Evolutionary conservation across 2,113 vertebrate species (phyloP), one percentile per base, ranked within the genome.

Genomic region (Pterocles orientalis): DNA sequence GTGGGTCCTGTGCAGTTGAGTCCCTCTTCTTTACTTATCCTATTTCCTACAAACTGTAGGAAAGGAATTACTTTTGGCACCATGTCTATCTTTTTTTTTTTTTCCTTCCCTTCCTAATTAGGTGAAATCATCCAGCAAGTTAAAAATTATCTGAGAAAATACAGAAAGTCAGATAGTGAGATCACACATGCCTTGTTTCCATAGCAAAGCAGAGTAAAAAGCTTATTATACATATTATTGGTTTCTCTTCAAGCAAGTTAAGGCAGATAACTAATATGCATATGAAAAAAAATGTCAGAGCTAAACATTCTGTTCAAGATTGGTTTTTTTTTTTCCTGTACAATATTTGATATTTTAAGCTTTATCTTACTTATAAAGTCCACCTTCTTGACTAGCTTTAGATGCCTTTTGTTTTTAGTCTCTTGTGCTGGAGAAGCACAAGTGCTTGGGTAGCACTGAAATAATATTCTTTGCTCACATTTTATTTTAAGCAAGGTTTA

Each of bases 181-280:
- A 94, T 96, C 91, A 91, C 86, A 95, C 75, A 89, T 81, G 48
- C 83, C 96, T 95, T 81, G 94, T 97, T 97, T 95, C 96, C 94
- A 96, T 97, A 97, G 96, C 95, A 95, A 96, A 97, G 86, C 48
- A 45, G 69, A 84, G 77, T 92, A 94, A 82, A 95, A 93, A 94
- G 80, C 92, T 91, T 84, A 88, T 93, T 96, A 89, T 69, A 88
- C 1, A 2, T 95, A 84, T 66, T 94, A 83, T 78, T 90, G 75
- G 93, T 95, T 97, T 91, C 75, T 93, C 79, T 70, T 93, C 72
- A 90, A 89, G 61, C 88, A 94, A 95, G 94, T 96, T 93, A 90
- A 93, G 94, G 62, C 94, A 96, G 69, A 95, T 93, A 95, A 45
- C 82, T 90, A 86, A 92, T 96, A 95, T 88, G 71, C 85, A 96